A percentile compares a stretch with the other conserved stretches of the same genome.
Evolutionary conservation across 2,797 vertebrate species (phyloP).

Genomic region (Buphagus erythrorhynchus): DNA sequence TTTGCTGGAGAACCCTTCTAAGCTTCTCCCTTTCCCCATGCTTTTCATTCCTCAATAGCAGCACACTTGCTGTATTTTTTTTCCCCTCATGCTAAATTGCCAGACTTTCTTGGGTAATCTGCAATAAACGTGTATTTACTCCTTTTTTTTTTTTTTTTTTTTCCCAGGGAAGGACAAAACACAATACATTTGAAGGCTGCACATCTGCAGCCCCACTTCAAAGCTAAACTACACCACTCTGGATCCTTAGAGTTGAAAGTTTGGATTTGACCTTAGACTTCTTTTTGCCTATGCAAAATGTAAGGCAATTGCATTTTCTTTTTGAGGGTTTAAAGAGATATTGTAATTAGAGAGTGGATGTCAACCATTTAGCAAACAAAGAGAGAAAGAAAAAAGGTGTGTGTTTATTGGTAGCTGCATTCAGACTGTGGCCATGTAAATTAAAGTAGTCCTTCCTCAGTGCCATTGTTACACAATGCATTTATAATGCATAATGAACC

Average conservation of each 20-base stretch:
- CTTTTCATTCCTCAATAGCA: background rate
- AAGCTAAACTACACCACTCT: background rate
- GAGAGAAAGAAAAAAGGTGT: background rate
- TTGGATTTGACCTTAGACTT: background rate
- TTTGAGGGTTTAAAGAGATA: background rate
- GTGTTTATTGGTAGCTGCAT: background rate
- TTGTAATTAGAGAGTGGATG: background rate
- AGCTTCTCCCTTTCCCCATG: background rate
- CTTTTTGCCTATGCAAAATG: background rate
- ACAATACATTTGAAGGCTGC: background rate
- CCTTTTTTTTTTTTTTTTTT: background rate
- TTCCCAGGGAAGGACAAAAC: background rate
- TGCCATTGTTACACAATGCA: background rate
- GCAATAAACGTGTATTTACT: background rate
- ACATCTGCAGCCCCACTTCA: background rate
- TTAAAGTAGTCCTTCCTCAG: background rate
- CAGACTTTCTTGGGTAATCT: background rate
- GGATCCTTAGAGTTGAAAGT: background rate
- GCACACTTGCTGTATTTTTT: background rate
- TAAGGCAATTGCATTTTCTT: background rate
- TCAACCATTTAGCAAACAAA: background rate
- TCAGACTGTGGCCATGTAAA: background rate
- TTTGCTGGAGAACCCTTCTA: background rate
- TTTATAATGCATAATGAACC: background rate
- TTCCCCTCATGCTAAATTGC: accelerated